A percentile compares a stretch with the other conserved stretches of the same genome.
Evolutionary conservation across 2,113 vertebrate species (phyloP).

Genomic region (Scophthalmus maximus): DNA sequence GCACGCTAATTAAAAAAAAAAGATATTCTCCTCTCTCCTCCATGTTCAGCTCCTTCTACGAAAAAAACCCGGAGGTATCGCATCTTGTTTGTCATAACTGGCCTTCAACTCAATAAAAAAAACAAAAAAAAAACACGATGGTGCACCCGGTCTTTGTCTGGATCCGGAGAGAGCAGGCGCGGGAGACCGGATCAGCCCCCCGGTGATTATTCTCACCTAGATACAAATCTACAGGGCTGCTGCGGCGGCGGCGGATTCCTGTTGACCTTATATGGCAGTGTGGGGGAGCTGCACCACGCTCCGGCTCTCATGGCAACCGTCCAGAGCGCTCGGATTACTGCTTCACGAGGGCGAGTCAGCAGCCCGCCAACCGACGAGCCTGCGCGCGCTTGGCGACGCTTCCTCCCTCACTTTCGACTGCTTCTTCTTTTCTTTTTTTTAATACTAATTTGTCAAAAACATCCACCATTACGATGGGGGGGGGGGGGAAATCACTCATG

Average conservation of each 20-base stretch:
- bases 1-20: constrained; percentile 1
- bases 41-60: constrained; percentile 17
- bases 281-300: constrained; percentile 62
- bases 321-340: constrained; percentile 72
- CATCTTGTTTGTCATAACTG: constrained; percentile 50
- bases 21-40: background rate
- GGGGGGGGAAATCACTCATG: background rate
- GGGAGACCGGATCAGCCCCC: constrained; percentile 38
- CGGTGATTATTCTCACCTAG: constrained; percentile 40
- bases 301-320: constrained; percentile 68
- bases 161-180: constrained; percentile 14
- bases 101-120: constrained; percentile 29
- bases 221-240: constrained; percentile 41
- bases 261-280: constrained; percentile 81
- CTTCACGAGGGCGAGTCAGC: constrained; percentile 53
- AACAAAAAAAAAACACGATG: too few relatives aligned
- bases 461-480: background rate
- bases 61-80: constrained; percentile 12
- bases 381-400: constrained; percentile 27
- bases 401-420: constrained; percentile 13
- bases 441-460: background rate
- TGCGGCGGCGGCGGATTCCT: constrained; percentile 51
- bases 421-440: constrained; percentile 11
- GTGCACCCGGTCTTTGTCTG: too few relatives aligned
- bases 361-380: constrained; percentile 34